These are phyloP conservation scores for Sialis fuliginosa DNA, from an alignment of 2,888 invertebrate species.

Conservation along the genomic window DNA sequence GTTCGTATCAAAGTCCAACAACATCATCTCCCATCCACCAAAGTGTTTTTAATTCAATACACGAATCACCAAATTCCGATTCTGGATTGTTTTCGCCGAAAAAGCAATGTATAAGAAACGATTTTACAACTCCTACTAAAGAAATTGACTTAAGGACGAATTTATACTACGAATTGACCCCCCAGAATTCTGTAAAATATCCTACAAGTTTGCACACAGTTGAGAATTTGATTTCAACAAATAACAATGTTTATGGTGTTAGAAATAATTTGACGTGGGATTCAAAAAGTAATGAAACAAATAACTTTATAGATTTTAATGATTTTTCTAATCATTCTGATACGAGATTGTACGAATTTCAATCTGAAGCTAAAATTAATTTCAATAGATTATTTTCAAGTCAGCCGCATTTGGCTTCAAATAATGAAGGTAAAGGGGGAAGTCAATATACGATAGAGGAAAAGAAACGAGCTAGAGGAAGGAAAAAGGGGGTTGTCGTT, in stretches of 20 bases:
- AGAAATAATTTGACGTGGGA: not conserved
- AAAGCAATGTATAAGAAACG: not conserved
- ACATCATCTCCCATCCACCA: not conserved
- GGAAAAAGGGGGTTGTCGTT: conserved; percentile 5
- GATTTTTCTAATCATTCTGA: not conserved
- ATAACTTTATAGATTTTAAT: not conserved
- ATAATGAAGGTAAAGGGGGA: not conserved
- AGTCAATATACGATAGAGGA: no score
- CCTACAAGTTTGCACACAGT: not conserved
- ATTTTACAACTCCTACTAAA: not conserved
- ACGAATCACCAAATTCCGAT: conserved; percentile 1
- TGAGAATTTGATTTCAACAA: conserved; percentile 1
- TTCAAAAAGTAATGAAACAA: not conserved
- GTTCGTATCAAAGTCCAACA: not conserved
- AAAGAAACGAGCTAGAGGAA: conserved; percentile 5
- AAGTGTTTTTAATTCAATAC: not conserved
- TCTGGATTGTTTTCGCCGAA: conserved; percentile 1
- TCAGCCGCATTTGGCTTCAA: not conserved
- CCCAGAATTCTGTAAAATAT: not conserved
- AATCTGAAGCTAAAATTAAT: not conserved
- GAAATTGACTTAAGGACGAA: not conserved
- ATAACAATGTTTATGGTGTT: conserved; percentile 2
- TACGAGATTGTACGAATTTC: not conserved
- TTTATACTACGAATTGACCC: not conserved
- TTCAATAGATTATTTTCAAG: not conserved